Percentiles rank a stretch among this genome's conserved stretches.
Evolutionary conservation across 2,797 vertebrate species (phyloP).

Genomic region (Leuciscus waleckii): DNA sequence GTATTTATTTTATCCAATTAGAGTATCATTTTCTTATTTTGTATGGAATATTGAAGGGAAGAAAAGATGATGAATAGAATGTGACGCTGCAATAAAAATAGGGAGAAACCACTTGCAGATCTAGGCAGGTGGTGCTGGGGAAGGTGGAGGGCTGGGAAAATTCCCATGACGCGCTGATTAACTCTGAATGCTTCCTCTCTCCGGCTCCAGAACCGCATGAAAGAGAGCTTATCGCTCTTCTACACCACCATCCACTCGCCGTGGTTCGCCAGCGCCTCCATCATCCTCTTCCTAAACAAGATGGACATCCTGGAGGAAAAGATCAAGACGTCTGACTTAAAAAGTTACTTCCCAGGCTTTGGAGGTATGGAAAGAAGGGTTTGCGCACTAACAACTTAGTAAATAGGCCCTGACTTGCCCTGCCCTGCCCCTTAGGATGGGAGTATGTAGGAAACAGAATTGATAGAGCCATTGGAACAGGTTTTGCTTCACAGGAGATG

Average conservation of each 20-base stretch:
- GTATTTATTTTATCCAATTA: not conserved
- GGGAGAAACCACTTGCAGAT: not conserved
- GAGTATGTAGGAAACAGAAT: not conserved
- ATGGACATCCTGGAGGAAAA: constrained; percentile 84
- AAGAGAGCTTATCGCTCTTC: constrained; percentile 82
- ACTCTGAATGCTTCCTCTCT: not conserved
- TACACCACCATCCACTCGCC: constrained; percentile 83
- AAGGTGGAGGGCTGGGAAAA: not conserved
- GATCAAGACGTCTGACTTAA: constrained; percentile 78
- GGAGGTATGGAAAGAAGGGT: constrained; percentile 65
- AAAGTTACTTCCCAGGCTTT: constrained; percentile 77
- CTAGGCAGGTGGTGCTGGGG: not conserved
- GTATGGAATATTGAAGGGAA: not conserved
- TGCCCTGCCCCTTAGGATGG: not conserved
- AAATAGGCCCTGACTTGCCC: not conserved
- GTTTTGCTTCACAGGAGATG: not conserved
- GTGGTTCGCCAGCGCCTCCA: constrained; percentile 80
- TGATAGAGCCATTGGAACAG: not conserved
- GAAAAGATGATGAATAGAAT: not conserved
- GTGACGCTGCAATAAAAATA: not conserved
- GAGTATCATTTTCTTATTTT: not conserved
- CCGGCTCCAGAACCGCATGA: constrained; percentile 79
- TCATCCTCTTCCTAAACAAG: constrained; percentile 87
- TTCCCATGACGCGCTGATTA: not conserved
- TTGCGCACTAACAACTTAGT: not conserved